Evolutionary conservation across 2,797 vertebrate genomes (phyloP).

Genomic region (Poecilia picta): DNA sequence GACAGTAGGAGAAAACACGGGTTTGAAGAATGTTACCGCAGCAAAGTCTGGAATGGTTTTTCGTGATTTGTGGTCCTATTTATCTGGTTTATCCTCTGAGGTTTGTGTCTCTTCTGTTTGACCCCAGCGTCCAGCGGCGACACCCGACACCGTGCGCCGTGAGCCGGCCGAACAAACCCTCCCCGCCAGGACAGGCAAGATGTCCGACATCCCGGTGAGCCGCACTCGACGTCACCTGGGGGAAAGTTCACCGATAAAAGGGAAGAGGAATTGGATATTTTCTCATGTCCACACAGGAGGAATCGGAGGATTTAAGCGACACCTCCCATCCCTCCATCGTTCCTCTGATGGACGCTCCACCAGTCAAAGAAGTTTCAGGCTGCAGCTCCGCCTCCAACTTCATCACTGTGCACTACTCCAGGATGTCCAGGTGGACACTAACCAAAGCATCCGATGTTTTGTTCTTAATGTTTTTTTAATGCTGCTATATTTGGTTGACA

Average conservation of each 20-base stretch:
- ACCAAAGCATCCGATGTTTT: neutral
- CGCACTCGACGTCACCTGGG: neutral
- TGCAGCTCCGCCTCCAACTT: constrained; percentile 57
- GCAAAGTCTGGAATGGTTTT: neutral
- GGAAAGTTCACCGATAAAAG: neutral
- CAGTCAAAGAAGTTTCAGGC: constrained; percentile 55
- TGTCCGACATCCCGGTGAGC: constrained; percentile 79
- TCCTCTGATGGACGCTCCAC: constrained; percentile 77
- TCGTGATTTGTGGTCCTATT: neutral
- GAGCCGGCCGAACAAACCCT: constrained; percentile 72
- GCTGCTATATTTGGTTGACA: too few relatives aligned
- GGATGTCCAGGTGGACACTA: constrained; percentile 66
- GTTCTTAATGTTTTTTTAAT: too few relatives aligned
- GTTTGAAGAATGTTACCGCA: neutral
- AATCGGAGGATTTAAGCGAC: constrained; percentile 80
- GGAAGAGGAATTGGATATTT: neutral
- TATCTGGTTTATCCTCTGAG: neutral
- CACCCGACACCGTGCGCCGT: constrained; percentile 71
- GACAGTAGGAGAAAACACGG: neutral
- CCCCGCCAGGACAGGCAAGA: constrained; percentile 68
- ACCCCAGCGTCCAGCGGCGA: constrained; percentile 67
- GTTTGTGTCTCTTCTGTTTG: constrained; percentile 1
- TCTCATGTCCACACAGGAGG: constrained; percentile 56
- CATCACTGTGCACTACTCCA: constrained; percentile 79
- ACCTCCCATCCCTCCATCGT: constrained; percentile 77